Evolutionary conservation across 2,797 vertebrate species (phyloP).

Genomic region (Phrynocephalus forsythii): DNA sequence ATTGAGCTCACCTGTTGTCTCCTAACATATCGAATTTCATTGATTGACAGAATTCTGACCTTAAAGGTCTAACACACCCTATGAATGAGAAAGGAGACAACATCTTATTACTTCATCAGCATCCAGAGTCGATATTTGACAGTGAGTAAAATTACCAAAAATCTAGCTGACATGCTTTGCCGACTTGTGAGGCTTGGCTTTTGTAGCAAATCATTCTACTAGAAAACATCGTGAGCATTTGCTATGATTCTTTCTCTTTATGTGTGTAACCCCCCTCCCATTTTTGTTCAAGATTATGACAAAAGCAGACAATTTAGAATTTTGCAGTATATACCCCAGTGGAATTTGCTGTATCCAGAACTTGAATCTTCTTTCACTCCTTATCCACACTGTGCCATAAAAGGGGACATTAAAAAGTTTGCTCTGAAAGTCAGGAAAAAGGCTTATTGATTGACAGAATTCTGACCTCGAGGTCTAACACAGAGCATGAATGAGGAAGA

Average conservation of each 20-base stretch:
- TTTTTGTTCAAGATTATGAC: neutral
- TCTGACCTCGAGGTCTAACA: slow-evolving; percentile 51
- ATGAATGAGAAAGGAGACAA: slow-evolving; percentile 58
- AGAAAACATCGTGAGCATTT: neutral
- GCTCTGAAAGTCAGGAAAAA: too few species aligned
- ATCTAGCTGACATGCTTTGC: neutral
- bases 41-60: slow-evolving; percentile 56
- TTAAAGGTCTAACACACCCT: slow-evolving; percentile 45
- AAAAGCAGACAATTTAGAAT: neutral
- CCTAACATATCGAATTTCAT: slow-evolving; percentile 60
- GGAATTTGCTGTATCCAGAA: neutral
- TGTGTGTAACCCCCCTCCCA: too few species aligned
- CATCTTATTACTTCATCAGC: slow-evolving; percentile 68
- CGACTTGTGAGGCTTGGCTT: neutral
- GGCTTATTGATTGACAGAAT: slow-evolving; percentile 53
- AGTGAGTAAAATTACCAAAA: slow-evolving; percentile 53
- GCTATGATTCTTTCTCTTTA: neutral
- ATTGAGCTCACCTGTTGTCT: slow-evolving; percentile 52
- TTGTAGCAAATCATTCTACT: neutral
- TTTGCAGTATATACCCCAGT: neutral
- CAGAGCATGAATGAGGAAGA: slow-evolving; percentile 51
- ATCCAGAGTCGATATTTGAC: slow-evolving; percentile 58
- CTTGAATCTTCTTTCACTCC: neutral
- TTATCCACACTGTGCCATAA: neutral
- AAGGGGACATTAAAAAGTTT: too few species aligned